Evolutionary conservation across 2,797 vertebrate species (phyloP).

Genomic region (Pseudocheirus occidentalis): DNA sequence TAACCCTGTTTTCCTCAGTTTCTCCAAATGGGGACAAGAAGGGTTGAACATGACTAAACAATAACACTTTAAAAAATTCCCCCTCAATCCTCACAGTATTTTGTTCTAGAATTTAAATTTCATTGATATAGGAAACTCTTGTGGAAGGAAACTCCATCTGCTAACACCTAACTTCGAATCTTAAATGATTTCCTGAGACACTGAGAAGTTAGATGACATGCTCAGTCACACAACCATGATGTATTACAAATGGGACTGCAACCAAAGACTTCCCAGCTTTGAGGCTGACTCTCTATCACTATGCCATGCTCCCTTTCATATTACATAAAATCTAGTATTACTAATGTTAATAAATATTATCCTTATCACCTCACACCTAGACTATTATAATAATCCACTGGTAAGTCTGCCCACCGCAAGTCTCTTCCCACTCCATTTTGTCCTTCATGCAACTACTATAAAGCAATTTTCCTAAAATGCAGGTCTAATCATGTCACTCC

Average conservation of each 20-base stretch:
- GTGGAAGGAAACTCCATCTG: background rate
- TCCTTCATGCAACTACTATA: background rate
- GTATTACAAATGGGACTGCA: background rate
- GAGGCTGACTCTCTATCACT: background rate
- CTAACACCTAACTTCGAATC: background rate
- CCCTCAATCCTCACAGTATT: background rate
- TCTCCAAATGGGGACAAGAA: background rate
- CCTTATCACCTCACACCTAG: background rate
- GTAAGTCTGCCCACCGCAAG: background rate
- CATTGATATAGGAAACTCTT: background rate
- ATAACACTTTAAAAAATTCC: background rate
- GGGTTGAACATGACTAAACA: too few relatives aligned
- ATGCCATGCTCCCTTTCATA: background rate
- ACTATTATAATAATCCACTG: background rate
- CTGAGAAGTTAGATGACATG: background rate
- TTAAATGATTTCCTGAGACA: background rate
- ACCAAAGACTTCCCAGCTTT: background rate
- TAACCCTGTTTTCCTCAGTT: constrained; percentile 32
- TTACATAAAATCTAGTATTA: background rate
- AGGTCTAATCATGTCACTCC: background rate
- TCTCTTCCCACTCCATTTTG: background rate
- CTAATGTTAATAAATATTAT: background rate
- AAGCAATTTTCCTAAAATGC: background rate
- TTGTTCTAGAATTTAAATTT: too few relatives aligned
- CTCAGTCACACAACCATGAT: background rate